Evolutionary conservation across 2,797 vertebrate species (phyloP), one percentile per base, ranked within the genome.

Genomic region (Apodemus agrarius): DNA sequence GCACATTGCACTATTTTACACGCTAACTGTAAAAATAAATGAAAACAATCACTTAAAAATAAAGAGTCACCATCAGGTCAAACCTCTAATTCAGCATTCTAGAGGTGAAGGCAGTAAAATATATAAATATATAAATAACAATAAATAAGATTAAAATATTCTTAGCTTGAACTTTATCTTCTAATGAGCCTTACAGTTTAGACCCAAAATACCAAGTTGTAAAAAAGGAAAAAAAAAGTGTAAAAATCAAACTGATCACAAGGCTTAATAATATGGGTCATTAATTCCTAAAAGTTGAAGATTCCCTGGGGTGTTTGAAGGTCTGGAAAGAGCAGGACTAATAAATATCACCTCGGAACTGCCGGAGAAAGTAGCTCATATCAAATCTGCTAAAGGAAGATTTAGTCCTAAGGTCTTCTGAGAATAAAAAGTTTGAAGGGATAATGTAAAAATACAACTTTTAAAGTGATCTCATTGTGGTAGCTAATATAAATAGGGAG

Each of bases 361-460:
- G 82, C 94, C 61, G 24, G 84, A 75, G 91, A 93, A 96, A 95
- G 54, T 63, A 85, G 87, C 49, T 65, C 40, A 74, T 57, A 90
- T 26, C 59, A 93, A 96, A 95, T 76, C 65, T 65, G 93, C 78
- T 81, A 87, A 94, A 96, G 65, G 91, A 97, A 96, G 92, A 96
- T 96, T 91, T 84, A 97, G 63, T 79, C 46, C 12, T 63, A 82
- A 95, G 79, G 63, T 76, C 85, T 94, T 93, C 52, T 26, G 88
- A 92, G 82, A 87, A 82, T 85, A 95, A 90, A 82, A 90, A 83
- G 75, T 96, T 95, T 79, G 84, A 95, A 79, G 63, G 89, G 79
- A 86, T 95, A 93, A 91, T 93, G 29, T 93, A 96, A 92, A 95
- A 97, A 95, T 72, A 84, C 54, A 97, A 84, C 59, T 88, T 69